Conservation (phyloP, 2,888 invertebrate genomes). For the Nasonia oneida region DNA sequence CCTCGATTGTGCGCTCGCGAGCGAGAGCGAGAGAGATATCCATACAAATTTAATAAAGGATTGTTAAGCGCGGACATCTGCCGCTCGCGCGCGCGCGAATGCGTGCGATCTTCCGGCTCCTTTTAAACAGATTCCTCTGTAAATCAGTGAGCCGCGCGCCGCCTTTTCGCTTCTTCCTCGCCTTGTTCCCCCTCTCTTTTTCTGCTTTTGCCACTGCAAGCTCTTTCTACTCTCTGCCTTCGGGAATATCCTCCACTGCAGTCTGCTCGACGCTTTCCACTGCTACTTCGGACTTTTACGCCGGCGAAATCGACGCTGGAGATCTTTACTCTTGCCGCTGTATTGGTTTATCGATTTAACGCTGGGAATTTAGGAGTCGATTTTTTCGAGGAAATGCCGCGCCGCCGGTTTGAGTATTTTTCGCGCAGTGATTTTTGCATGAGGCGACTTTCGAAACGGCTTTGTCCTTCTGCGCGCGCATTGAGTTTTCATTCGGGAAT, state of each 20-base stretch:
- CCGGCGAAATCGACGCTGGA: constrained; percentile 25
- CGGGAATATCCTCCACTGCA: neutral
- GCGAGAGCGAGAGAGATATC: constrained; percentile 22
- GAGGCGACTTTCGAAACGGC: neutral
- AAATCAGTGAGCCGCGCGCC: constrained; percentile 56
- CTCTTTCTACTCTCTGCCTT: neutral
- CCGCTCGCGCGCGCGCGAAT: constrained; percentile 21
- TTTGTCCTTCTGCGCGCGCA: neutral
- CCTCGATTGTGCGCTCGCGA: neutral
- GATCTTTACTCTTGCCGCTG: constrained; percentile 16
- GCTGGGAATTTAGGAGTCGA: neutral
- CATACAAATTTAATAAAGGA: constrained; percentile 62
- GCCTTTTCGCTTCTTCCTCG: constrained; percentile 47
- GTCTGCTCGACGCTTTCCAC: constrained; percentile 9
- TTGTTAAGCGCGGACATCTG: constrained; percentile 56
- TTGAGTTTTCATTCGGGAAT: too few species aligned
- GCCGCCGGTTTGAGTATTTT: neutral
- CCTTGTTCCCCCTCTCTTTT: constrained; percentile 16
- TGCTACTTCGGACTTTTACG: neutral
- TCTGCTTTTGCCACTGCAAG: neutral
- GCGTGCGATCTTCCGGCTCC: constrained; percentile 27
- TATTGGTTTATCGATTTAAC: constrained; percentile 12
- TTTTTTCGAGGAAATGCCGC: neutral
- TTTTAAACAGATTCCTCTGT: constrained; percentile 59
- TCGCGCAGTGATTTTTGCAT: neutral